A percentile compares a stretch with the other conserved stretches of the same genome.
These are phyloP conservation scores for Tenthredo scrophulariae DNA, from an alignment of 2,888 invertebrate species.

Conservation along the genomic window DNA sequence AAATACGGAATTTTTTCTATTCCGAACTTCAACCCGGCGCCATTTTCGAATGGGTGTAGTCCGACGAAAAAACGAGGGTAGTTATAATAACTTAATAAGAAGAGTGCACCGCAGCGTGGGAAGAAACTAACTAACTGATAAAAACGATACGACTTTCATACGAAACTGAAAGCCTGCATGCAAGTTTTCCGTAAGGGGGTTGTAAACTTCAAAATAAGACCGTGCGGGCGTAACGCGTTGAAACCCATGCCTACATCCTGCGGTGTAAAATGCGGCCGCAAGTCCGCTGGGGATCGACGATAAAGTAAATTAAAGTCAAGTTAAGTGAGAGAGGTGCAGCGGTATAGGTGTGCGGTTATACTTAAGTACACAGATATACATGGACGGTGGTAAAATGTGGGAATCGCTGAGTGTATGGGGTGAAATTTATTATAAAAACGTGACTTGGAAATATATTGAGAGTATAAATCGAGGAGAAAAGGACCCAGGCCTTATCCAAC, in stretches of 20 bases:
- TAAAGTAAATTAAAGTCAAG: slow-evolving; percentile 45
- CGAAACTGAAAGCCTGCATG: neutral
- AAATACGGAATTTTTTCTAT: neutral
- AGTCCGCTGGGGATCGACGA: slow-evolving; percentile 10
- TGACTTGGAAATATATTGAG: neutral
- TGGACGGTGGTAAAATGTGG: neutral
- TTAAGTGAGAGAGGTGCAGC: slow-evolving; percentile 14
- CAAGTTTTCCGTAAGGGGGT: neutral
- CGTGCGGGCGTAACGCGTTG: neutral
- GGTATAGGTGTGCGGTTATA: neutral
- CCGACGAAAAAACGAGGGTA: neutral
- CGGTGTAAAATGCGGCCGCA: neutral
- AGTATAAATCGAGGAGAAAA: neutral
- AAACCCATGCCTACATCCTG: neutral
- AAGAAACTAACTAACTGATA: neutral
- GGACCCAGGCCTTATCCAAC: neutral
- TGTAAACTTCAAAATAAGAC: slow-evolving; percentile 32
- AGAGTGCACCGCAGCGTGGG: neutral
- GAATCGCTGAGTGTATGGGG: neutral
- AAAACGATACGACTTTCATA: neutral
- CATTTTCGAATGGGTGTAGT: neutral
- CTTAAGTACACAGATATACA: neutral
- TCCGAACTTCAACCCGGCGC: neutral
- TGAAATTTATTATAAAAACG: neutral
- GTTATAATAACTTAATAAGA: neutral